Base-by-base conservation (phyloP, 2,888 invertebrate species). In the Himalopsyche japonica region DNA sequence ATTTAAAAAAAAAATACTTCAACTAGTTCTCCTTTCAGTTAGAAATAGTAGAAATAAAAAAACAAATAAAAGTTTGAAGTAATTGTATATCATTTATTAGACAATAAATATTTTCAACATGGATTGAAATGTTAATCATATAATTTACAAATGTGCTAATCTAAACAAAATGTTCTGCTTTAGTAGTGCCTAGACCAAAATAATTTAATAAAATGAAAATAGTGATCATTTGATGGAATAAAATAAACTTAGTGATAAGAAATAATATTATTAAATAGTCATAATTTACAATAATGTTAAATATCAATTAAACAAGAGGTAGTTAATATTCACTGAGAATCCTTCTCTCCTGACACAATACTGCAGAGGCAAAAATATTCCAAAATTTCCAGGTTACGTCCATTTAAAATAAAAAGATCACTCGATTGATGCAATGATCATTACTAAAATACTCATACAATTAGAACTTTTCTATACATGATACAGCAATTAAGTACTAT, bases 281-380 rank as follows among this genome's bases (percentile, higher is more conserved):
- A 57, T 76, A 37, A 83, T 79, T 27, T 83, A 81, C 57, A 84
- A 49, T 83, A 70, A 34, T 80, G 57, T 80, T 83, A 84, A 84
- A 86, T 85, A 86, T 84, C 81, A 84, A 79, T 82, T 48, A 85
- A 83, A 80, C 82, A 86, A 85, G 87, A 87, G 87, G 87, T 87
- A 87, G 87, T 85, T 87, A 27, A 80, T 82, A 84, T 86, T 85
- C 84, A 84, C 84, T 84, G 86, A 87, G 86, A 86, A 86, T 86
- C 43, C 78, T 70, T 84, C 79, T 86, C 83, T 83, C 83, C 79
- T 43, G 82, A 85, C 57, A 76, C 84, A 87, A 87, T 87, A 87
- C 87, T 87, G 87, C 48, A 78, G 85, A 82, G 85, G 85, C 81
- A 82, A 80, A 85, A 85, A 84, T 84, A 37, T 70, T 81, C 70